phyloP scores from a whole-genome alignment of 2,113 vertebrate genomes.

The Sylvietta virens region DNA sequence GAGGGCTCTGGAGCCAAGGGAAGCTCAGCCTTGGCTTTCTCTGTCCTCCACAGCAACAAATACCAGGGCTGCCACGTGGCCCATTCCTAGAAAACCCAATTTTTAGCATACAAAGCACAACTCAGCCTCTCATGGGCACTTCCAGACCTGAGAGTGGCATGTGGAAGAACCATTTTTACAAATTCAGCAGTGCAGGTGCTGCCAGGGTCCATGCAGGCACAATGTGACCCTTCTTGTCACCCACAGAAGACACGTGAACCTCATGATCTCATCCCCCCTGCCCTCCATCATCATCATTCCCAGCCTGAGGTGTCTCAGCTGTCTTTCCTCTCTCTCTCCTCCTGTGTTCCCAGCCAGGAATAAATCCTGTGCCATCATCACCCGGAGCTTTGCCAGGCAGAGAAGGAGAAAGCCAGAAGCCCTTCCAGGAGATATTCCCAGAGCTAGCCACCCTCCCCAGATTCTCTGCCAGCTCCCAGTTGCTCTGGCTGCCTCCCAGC shows the following conservation, averaged over 20 bases:
- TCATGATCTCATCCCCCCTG: not conserved
- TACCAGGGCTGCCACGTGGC: not conserved
- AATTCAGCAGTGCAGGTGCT: not conserved
- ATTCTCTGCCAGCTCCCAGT: not conserved
- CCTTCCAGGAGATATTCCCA: not conserved
- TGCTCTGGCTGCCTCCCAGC: not conserved
- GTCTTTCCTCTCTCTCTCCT: not conserved
- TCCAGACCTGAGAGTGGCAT: not conserved
- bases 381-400: not conserved
- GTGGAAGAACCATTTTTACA: not conserved
- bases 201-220: not conserved
- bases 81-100: not conserved
- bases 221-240: not conserved
- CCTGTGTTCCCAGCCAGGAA: not conserved
- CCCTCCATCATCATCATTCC: not conserved
- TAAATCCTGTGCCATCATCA: not conserved
- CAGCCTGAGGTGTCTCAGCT: not conserved
- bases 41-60: not conserved
- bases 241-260: fast-evolving
- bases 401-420: not conserved
- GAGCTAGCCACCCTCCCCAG: not conserved
- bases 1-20: not conserved
- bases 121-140: not conserved
- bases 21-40: not conserved
- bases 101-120: not conserved